A percentile compares a stretch with the other conserved stretches of the same genome.
Evolutionary conservation across 2,888 invertebrate genomes (phyloP).

Genomic region (Eupeodes luniger): DNA sequence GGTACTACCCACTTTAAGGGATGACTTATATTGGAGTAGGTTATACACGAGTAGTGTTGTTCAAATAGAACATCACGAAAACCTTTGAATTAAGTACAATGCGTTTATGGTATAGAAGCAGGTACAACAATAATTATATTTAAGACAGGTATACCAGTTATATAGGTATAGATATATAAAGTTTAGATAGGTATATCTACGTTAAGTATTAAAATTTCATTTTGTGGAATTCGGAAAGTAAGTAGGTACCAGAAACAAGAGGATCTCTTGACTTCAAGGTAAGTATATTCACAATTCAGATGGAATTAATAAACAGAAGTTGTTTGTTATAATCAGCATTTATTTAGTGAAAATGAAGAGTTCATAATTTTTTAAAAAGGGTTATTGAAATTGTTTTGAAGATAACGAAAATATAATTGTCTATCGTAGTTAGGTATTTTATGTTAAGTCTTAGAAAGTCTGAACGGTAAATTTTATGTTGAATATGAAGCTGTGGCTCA

Average conservation of each 20-base stretch:
- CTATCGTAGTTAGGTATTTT: no score
- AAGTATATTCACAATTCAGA: neutral
- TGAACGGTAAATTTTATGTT: no score
- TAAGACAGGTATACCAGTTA: neutral
- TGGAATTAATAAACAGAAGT: neutral
- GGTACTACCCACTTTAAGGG: neutral
- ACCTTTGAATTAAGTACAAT: constrained; percentile 1
- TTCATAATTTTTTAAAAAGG: no score
- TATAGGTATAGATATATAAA: no score
- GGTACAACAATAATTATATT: constrained; percentile 1
- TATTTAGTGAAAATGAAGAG: neutral
- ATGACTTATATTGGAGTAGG: neutral
- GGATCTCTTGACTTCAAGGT: neutral
- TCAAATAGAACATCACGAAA: neutral
- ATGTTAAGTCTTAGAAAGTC: no score
- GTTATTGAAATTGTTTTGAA: no score
- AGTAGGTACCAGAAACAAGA: neutral
- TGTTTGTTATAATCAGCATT: neutral
- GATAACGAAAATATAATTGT: no score
- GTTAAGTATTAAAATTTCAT: neutral
- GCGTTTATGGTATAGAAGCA: neutral
- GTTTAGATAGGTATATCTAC: no score
- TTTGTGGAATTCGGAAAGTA: neutral
- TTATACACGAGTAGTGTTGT: neutral
- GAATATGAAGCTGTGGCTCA: no score